Base-by-base conservation (phyloP, 2,888 invertebrate genomes). In the Lasioglossum leucozonium region DNA sequence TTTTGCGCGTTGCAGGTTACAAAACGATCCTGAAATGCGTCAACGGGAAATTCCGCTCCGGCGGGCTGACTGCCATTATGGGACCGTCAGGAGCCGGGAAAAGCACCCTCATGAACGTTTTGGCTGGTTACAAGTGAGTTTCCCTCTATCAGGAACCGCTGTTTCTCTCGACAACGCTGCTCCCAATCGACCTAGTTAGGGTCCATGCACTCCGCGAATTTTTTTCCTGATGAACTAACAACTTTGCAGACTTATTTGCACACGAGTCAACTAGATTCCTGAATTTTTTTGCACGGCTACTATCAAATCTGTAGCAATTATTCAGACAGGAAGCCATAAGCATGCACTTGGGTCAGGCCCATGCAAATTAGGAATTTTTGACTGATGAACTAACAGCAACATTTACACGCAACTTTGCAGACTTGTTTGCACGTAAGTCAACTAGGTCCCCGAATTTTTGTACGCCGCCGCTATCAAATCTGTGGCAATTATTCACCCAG, bases 51-150 rank as follows among this genome's bases (percentile, higher is more conserved):
- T 98, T 99, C 94, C 96, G 96, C 90, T 98, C 98, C 86, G 98
- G 99, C n/a, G 98, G 99, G 93, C 96, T 99, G 91, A 98, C 98
- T 0, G 99, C 98, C 47, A 99, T 99, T 84, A 99, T 99, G 99
- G 99, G 99, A 51, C 99, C 99, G 47, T 99, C 99, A 0, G 97
- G 97, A 10, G 97, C 97, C 13, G 96, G 97, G 42, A 98, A 98
- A 93, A 98, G 97, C 93, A 98, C 98, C 0, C 96, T 98, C 18
- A 98, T 98, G 98, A 98, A 98, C 94, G 98, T 98, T 91, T 96
- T 98, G 91, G 98, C 98, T 72, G 98, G 98, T 87, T 98, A 98
- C 96, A 98, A 97, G 98, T 98, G 95, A 96, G 96, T 96, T 40
- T n/a, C 13, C 8, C n/a, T n/a, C n/a, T 58, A 16, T 51, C 22